phyloP scores from a whole-genome alignment of 2,888 invertebrate species.

The Augochlorella aurata region DNA sequence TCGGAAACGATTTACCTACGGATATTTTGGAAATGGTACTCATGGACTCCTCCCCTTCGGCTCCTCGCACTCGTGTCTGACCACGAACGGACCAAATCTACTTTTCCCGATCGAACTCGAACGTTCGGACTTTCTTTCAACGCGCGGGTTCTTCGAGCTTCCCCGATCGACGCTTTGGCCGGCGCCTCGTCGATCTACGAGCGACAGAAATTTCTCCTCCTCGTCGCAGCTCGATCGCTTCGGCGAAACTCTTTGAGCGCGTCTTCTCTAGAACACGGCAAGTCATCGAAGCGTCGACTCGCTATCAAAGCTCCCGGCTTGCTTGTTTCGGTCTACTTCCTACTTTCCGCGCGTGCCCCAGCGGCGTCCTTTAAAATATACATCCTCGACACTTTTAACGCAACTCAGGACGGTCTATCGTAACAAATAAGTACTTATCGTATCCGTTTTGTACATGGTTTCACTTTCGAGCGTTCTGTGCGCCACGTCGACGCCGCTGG shows the following conservation, averaged over 20 bases:
- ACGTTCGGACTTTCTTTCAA: neutral
- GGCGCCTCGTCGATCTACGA: neutral
- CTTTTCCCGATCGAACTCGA: constrained; percentile 5
- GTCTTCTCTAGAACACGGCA: neutral
- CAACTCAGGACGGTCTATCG: constrained; percentile 52
- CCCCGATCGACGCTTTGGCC: neutral
- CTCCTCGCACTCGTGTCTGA: constrained; percentile 48
- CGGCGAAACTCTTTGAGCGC: neutral
- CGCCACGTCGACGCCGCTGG: neutral
- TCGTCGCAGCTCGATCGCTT: neutral
- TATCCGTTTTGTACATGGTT: constrained; percentile 31
- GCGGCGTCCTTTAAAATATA: constrained; percentile 37
- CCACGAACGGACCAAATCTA: constrained; percentile 3
- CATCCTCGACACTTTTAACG: constrained; percentile 36
- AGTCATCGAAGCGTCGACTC: neutral
- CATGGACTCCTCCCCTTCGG: constrained; percentile 31
- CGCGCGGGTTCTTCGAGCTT: neutral
- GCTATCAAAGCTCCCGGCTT: neutral
- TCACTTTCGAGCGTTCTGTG: constrained; percentile 9
- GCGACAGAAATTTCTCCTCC: neutral
- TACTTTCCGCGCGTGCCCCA: neutral
- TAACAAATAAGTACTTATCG: constrained; percentile 43
- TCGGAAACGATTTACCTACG: constrained; percentile 62
- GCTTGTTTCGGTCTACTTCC: no score
- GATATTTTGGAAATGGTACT: constrained; percentile 40